Evolutionary conservation across 1,140 invertebrate genomes (phyloP).

Genomic region (Leptinotarsa texana): DNA sequence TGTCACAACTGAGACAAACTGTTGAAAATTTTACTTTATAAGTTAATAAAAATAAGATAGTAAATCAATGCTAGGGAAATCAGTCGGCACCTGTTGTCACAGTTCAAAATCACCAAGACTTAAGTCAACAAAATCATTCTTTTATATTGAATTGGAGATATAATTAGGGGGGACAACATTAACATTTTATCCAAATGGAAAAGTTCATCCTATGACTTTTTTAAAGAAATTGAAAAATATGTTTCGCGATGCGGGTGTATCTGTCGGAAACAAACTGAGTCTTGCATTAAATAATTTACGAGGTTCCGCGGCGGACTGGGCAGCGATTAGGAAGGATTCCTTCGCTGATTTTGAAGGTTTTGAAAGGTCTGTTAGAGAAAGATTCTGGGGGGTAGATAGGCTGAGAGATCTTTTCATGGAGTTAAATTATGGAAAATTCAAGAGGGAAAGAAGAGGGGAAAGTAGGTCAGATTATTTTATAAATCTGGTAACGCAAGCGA

Average conservation of each 20-base stretch:
- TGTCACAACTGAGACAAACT: too few species aligned
- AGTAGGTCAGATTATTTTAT: conserved; percentile 13
- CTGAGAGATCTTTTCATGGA: conserved; percentile 20
- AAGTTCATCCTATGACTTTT: conserved; percentile 14
- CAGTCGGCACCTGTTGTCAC: too few species aligned
- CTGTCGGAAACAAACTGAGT: conserved; percentile 3
- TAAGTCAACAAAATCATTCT: background rate
- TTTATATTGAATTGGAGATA: conserved; percentile 25
- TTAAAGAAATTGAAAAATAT: conserved; percentile 20
- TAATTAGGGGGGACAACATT: conserved; percentile 14
- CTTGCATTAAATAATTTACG: conserved; percentile 8
- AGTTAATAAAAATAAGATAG: too few species aligned
- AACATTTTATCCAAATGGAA: conserved; percentile 9
- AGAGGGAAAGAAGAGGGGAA: background rate
- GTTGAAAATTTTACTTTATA: too few species aligned
- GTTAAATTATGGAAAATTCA: conserved; percentile 11
- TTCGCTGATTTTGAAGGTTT: conserved; percentile 14
- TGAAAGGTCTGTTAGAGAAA: background rate
- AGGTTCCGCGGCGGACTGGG: conserved; percentile 15
- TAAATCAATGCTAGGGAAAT: too few species aligned
- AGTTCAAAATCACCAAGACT: too few species aligned
- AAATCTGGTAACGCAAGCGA: conserved; percentile 11
- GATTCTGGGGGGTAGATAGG: conserved; percentile 6
- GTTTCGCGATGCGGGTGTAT: conserved; percentile 17
- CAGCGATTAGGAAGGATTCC: background rate